Percentiles rank a stretch among this genome's conserved stretches.
phyloP scores from a whole-genome alignment of 2,888 invertebrate genomes.

The Macrophya alboannulata region DNA sequence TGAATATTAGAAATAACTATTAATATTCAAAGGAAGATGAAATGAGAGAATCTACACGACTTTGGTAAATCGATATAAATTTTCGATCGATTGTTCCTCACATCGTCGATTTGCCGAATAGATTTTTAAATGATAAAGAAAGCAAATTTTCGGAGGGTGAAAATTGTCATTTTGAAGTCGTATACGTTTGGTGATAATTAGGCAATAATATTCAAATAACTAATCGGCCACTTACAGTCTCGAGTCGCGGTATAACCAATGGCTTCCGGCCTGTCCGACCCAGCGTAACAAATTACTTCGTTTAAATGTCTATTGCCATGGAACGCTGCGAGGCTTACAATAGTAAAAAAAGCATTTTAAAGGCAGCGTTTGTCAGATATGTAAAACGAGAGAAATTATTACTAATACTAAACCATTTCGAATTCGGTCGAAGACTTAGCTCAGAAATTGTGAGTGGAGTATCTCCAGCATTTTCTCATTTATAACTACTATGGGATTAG shows the following conservation, averaged over 20 bases:
- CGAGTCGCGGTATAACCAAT: constrained; percentile 2
- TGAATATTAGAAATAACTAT: not conserved
- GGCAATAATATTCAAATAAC: constrained; percentile 27
- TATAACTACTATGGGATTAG: constrained; percentile 23
- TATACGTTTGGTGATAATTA: not conserved
- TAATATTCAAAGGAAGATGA: not conserved
- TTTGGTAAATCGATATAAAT: not conserved
- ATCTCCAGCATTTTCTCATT: not conserved
- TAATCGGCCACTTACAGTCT: not conserved
- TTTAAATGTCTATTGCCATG: constrained; percentile 17
- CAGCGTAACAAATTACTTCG: constrained; percentile 32
- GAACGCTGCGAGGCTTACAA: constrained; percentile 22
- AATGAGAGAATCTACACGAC: not conserved
- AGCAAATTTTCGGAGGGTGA: constrained; percentile 3
- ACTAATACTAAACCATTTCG: not conserved
- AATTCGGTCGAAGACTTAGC: not conserved
- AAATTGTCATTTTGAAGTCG: not conserved
- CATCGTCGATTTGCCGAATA: no score
- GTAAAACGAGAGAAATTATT: not conserved
- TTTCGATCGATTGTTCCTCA: not conserved
- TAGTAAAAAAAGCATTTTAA: not conserved
- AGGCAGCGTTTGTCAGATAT: not conserved
- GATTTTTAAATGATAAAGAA: no score
- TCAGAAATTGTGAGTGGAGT: not conserved
- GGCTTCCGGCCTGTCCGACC: constrained; percentile 15